Evolutionary conservation across 2,113 vertebrate genomes (phyloP), one percentile per base, ranked within the genome.

Genomic region (Petrocephalus microphthalmus): DNA sequence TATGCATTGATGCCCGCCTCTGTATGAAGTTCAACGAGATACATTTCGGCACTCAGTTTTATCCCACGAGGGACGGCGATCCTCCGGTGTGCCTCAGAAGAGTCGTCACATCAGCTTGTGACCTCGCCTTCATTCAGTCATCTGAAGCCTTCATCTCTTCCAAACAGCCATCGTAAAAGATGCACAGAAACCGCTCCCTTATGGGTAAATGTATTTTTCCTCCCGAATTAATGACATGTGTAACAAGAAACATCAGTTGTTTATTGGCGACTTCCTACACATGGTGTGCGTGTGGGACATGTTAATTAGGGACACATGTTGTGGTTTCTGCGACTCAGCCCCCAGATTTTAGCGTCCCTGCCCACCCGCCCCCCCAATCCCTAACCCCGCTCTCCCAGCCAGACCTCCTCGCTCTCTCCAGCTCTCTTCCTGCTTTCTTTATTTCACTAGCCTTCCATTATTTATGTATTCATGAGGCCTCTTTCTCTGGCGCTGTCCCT

Each of bases 401-500:
- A 57, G 25, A 2, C 29, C 25, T 37, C 56, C 85, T 64, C 22
- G 22, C n/a, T 87, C 84, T 37, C 84, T 54, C 37, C 1, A n/a
- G 33, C 84, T 49, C 37, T 49, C 81, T 22, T 83, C 81, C 45
- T 45, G 22, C 29, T 42, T 53, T 53, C n/a, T 64, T 67, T 57
- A 37, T 86, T 86, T 86, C 29, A 17, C n/a, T 49, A 3, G 10
- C 42, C 25, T 25, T 56, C 54, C 53, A 86, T 86, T 86, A 86
- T 86, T 86, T 54, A 56, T 86, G 84, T 86, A 56, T 56, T 86
- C 53, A 86, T 86, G 51, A 37, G 29, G 74, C 74, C 37, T 49
- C 81, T 84, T 85, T 19, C 37, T 60, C 54, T 19, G 19, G 37
- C 1, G 47, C 25, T 33, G 13, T 86, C 54, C 54, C 37, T 60